Percentiles rank a stretch among this genome's conserved stretches.
phyloP scores from a whole-genome alignment of 2,797 vertebrate species.

The Bovichtus variegatus region DNA sequence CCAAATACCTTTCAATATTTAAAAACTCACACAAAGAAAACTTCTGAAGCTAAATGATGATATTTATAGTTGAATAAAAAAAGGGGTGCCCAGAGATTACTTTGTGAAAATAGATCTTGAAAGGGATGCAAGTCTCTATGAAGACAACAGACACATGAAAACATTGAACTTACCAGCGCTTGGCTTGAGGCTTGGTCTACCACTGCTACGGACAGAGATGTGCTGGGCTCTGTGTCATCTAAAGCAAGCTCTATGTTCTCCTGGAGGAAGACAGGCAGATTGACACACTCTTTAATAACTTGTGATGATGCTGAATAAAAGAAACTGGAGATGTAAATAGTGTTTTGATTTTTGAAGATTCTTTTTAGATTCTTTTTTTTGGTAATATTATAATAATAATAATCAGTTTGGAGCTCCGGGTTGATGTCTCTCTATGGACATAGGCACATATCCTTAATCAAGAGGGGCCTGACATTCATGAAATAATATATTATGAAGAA shows the following conservation, averaged over 20 bases:
- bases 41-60: constrained; percentile 23
- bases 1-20: constrained; percentile 52
- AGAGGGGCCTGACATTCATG: background rate
- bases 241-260: constrained; percentile 95
- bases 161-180: constrained; percentile 88
- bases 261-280: constrained; percentile 79
- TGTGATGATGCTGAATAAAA: constrained; percentile 11
- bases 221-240: constrained; percentile 89
- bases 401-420: background rate
- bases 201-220: constrained; percentile 89
- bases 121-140: constrained; percentile 29
- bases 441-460: constrained; percentile 18
- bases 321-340: background rate
- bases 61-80: constrained; percentile 31
- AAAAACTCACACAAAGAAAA: constrained; percentile 45
- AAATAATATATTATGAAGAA: background rate
- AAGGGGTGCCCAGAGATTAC: constrained; percentile 20
- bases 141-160: constrained; percentile 21
- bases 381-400: background rate
- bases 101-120: constrained; percentile 43
- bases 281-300: constrained; percentile 37
- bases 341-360: background rate
- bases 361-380: constrained; percentile 8
- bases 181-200: constrained; percentile 96
- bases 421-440: background rate